Evolutionary conservation across 1,140 invertebrate species (phyloP), one percentile per base, ranked within the genome.

Genomic region (Bilobella aurantiaca): DNA sequence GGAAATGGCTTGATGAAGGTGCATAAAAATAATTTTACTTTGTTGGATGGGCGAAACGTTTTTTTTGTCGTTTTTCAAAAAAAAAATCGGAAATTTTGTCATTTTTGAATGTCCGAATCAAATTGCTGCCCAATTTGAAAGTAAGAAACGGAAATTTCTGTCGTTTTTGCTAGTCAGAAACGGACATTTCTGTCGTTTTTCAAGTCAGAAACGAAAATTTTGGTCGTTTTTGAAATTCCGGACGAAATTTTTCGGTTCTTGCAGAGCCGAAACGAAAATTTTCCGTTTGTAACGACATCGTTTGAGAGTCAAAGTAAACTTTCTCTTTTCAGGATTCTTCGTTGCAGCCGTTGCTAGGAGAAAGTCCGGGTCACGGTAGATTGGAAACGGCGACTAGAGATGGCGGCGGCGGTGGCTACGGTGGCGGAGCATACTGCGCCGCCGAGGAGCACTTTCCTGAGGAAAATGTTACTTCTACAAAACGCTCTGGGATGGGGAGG

Each of bases 291-390:
- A n/a, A 23, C 25, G 49, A 18, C 23, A 12, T 53, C 49, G 14
- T 16, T 12, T 53, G 49, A 23, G n/a, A n/a, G 49, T 53, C 14
- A 53, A 53, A 53, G 49, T 53, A 23, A 53, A 23, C 12, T 53
- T 53, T 53, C 49, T 53, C 49, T 12, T 53, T 53, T 23, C 67
- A 78, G 77, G 75, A 79, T 62, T 74, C 74, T 42, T 76, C 76
- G 47, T 66, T 76, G 8, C 66, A 75, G 12, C 74, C 75, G 37
- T 78, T 79, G 16, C 74, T 79, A 0, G 77, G 78, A 34, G 73
- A 75, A 25, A 75, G 76, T 62, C 70, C 73, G 42, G 75, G 70
- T 67, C 76, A 71, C 66, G 78, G 72, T 65, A 78, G 61, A 75
- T 78, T 68, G 70, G 77, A 67, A 63, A 76, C 58, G 73, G 65